Conservation (phyloP, 2,888 invertebrate genomes). For the Matsumyia berberina region DNA sequence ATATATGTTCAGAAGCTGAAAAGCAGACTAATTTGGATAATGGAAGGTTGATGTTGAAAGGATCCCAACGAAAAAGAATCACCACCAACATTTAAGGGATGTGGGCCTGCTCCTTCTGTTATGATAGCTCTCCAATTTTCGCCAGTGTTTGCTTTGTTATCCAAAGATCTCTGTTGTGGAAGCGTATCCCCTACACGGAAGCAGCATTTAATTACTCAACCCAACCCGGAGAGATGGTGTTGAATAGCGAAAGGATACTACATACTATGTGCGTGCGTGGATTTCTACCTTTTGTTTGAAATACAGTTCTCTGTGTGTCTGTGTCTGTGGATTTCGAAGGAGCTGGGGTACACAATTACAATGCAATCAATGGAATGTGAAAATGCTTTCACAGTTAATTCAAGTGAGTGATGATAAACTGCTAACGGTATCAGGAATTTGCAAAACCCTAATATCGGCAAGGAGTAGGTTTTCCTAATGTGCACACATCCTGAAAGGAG, state of each 20-base stretch:
- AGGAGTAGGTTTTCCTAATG: too few relatives aligned
- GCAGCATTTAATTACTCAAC: constrained; percentile 70
- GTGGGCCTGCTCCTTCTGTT: constrained; percentile 21
- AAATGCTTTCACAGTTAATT: constrained; percentile 40
- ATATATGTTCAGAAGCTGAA: constrained; percentile 46
- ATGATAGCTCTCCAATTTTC: constrained; percentile 55
- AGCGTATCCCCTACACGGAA: constrained; percentile 53
- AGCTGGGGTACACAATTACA: constrained; percentile 9
- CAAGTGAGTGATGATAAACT: constrained; percentile 28
- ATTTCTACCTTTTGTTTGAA: constrained; percentile 6
- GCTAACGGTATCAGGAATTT: constrained; percentile 7
- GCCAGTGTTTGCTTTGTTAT: constrained; percentile 72
- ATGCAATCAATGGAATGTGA: constrained; percentile 27
- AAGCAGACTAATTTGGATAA: constrained; percentile 74
- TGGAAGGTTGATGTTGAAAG: constrained; percentile 66
- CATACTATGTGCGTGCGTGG: constrained; percentile 6
- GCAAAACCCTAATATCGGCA: not conserved
- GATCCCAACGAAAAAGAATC: constrained; percentile 32
- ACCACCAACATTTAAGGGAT: constrained; percentile 18
- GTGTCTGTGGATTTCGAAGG: constrained; percentile 1
- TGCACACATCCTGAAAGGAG: not conserved
- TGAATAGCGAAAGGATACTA: constrained; percentile 8
- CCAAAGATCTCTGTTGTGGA: constrained; percentile 55
- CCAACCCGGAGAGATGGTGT: not conserved
- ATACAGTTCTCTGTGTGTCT: too few relatives aligned